Percentiles rank a stretch among this genome's conserved stretches.
phyloP scores from a whole-genome alignment of 2,797 vertebrate species.

The Pantherophis alleghaniensis region DNA sequence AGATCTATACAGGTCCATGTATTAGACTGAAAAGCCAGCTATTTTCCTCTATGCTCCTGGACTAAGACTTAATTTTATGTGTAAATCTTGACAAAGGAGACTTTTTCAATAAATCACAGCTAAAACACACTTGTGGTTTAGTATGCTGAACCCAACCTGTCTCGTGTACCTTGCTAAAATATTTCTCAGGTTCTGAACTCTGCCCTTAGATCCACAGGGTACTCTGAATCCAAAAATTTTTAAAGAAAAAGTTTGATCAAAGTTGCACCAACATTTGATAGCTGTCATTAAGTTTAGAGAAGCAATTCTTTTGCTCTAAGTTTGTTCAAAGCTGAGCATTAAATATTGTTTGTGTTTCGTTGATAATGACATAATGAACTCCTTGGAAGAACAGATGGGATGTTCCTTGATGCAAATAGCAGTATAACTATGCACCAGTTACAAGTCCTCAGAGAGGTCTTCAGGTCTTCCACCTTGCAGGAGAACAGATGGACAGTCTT shows the following conservation, averaged over 20 bases:
- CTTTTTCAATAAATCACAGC: neutral
- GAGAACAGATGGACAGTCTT: conserved; percentile 1
- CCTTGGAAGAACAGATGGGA: conserved; percentile 15
- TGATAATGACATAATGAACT: neutral
- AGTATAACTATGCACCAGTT: conserved; percentile 10
- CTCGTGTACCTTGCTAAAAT: neutral
- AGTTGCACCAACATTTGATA: neutral
- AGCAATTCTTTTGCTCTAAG: neutral
- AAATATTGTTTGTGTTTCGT: neutral
- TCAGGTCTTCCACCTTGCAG: neutral
- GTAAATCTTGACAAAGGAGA: neutral
- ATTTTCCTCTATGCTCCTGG: neutral
- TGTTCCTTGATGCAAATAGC: conserved; percentile 26
- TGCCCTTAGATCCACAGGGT: neutral
- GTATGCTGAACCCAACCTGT: neutral
- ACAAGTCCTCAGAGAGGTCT: neutral
- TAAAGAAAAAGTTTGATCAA: neutral
- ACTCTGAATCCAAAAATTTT: neutral
- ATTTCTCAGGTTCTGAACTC: neutral
- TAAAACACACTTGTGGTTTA: neutral
- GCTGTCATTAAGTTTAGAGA: neutral
- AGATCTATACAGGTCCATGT: neutral
- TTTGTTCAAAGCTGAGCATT: neutral
- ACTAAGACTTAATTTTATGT: neutral
- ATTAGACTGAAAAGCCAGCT: neutral